Evolutionary conservation across 2,113 vertebrate genomes (phyloP).

Genomic region (Crotalus horridus): DNA sequence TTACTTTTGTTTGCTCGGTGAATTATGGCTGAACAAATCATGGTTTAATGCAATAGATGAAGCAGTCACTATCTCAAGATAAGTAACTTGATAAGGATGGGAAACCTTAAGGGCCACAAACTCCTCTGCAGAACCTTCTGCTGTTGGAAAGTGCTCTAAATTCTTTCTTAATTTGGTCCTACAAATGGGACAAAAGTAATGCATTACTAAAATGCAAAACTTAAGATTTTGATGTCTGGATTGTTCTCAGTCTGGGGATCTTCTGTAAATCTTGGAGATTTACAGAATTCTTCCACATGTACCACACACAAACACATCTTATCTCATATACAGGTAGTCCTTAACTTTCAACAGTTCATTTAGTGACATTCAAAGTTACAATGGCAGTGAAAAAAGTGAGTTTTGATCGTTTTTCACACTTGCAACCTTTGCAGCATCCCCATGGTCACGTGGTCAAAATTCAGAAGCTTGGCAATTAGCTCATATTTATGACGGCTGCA

Average conservation of each 20-base stretch:
- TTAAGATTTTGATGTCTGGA: not conserved
- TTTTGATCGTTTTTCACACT: too few species aligned
- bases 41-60: not conserved
- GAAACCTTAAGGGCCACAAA: not conserved
- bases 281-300: not conserved
- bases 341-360: too few species aligned
- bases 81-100: not conserved
- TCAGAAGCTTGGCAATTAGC: too few species aligned
- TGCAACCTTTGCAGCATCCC: too few species aligned
- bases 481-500: too few species aligned
- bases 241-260: not conserved
- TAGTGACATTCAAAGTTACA: too few species aligned
- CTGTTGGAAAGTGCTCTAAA: not conserved
- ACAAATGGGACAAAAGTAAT: not conserved
- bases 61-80: not conserved
- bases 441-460: too few species aligned
- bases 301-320: not conserved
- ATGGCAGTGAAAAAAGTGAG: too few species aligned
- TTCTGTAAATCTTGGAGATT: not conserved
- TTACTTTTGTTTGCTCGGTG: not conserved
- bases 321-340: not conserved
- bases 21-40: not conserved
- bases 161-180: not conserved
- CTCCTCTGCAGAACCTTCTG: not conserved
- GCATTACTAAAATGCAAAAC: not conserved